A percentile compares a stretch with the other conserved stretches of the same genome.
Conservation (phyloP, 2,888 invertebrate species). For the Piscicola geometra region DNA sequence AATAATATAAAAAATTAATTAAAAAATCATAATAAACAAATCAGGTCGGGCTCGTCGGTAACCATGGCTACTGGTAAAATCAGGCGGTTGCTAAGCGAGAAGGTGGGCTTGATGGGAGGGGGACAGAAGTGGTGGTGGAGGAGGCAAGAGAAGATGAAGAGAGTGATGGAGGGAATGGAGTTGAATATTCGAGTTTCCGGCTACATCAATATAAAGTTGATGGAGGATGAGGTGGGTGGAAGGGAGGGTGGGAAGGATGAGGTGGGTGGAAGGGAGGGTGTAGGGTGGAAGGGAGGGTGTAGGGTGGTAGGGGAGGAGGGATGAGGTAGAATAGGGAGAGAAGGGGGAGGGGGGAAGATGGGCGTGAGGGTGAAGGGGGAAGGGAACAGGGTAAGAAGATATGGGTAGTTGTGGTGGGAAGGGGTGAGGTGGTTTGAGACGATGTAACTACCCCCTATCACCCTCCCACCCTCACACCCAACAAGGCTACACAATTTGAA, state of each 20-base stretch:
- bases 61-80: not conserved
- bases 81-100: not conserved
- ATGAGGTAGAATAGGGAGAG: not conserved
- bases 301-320: slow-evolving; percentile 12
- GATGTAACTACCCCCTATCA: too few relatives aligned
- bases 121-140: not conserved
- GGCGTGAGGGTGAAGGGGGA: too few relatives aligned
- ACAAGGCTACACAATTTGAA: not conserved
- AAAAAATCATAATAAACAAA: too few relatives aligned
- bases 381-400: too few relatives aligned
- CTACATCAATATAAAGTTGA: not conserved
- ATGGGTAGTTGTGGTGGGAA: too few relatives aligned
- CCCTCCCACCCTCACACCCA: not conserved
- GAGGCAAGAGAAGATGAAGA: not conserved
- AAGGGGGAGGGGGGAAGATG: too few relatives aligned
- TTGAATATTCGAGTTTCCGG: not conserved
- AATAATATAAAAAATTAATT: too few relatives aligned
- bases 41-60: too few relatives aligned
- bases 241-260: too few relatives aligned
- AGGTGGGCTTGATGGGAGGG: not conserved
- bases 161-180: not conserved
- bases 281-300: not conserved
- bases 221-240: slow-evolving; percentile 14
- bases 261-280: too few relatives aligned
- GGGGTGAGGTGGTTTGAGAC: too few relatives aligned